Evolutionary conservation across 1,140 invertebrate species (phyloP), one percentile per base, ranked within the genome.

Genomic region (Ceratitis capitata): DNA sequence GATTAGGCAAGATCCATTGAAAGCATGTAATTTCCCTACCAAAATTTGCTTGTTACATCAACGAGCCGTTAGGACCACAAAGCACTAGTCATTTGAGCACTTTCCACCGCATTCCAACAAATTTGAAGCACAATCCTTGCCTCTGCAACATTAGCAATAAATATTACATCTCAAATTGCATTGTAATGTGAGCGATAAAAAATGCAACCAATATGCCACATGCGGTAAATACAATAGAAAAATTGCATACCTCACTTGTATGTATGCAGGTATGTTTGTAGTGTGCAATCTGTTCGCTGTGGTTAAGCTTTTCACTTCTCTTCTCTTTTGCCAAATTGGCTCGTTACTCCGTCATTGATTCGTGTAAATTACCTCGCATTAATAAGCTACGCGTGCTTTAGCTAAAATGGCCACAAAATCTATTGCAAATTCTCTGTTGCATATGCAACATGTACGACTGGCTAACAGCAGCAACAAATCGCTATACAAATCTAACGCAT

Each of bases 131-230:
- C 14, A 74, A 12, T 14, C 9, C 16, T 39, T 45, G 3, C 12
- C 10, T 64, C 16, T 47, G 7, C 23, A 78, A 47, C 39, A 78
- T 6, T 78, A 45, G 39, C 69, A 42, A 78, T 45, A 78, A 78
- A 78, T 78, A 78, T 45, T 26, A 47, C 45, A 45, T 78, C 39
- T 78, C 23, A 78, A 78, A 78, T 78, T 47, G 69, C 39, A 78
- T 78, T 78, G 69, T 78, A 78, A 78, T 78, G 69, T 45, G 69
- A 47, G 39, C 69, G 39, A 78, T 78, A 45, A 45, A 45, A 78
- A 23, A 42, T 78, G n/a, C 39, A 35, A n/a, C 19, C 5, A 42
- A 78, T n/a, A 26, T 64, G 58, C 58, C 35, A 45, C 69, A 78
- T 64, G 69, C 35, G 39, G 5, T 39, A 39, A 42, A 69, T 39